Evolutionary conservation across 2,797 vertebrate species (phyloP).

Genomic region (Eulemur coronatus): DNA sequence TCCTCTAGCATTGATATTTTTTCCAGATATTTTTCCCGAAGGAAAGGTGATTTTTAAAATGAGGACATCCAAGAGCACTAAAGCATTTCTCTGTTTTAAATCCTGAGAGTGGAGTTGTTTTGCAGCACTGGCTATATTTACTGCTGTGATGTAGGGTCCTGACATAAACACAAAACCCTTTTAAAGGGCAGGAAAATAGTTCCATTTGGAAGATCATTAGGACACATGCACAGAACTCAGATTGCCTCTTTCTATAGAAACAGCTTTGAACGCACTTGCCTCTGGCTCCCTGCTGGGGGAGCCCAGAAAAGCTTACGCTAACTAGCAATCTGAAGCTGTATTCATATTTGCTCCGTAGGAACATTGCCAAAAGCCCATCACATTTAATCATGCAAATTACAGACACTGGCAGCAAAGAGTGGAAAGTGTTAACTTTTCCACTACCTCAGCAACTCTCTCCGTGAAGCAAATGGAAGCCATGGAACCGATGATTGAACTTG

Average conservation of each 20-base stretch:
- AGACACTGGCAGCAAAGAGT: not conserved
- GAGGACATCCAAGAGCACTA: not conserved
- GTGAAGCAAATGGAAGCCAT: not conserved
- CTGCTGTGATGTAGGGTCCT: not conserved
- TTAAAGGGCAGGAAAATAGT: not conserved
- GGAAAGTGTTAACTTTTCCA: not conserved
- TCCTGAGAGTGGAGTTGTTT: not conserved
- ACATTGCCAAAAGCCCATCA: not conserved
- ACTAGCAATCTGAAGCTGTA: not conserved
- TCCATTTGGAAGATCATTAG: conserved; percentile 43
- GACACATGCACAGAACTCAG: conserved; percentile 51
- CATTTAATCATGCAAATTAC: not conserved
- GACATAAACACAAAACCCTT: not conserved
- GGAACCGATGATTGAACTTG: not conserved
- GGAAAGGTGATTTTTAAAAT: not conserved
- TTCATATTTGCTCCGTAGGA: conserved; percentile 1
- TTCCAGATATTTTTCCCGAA: not conserved
- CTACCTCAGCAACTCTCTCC: not conserved
- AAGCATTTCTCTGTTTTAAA: not conserved
- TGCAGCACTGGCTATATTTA: not conserved
- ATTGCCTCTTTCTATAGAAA: conserved; percentile 36
- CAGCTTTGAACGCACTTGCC: not conserved
- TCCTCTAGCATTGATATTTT: not conserved
- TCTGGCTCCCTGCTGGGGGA: not conserved
- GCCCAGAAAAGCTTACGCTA: conserved; percentile 24